Percentiles rank a stretch among this genome's conserved stretches.
Conservation (phyloP, 2,797 vertebrate genomes). For the Dromococcyx pavoninus region DNA sequence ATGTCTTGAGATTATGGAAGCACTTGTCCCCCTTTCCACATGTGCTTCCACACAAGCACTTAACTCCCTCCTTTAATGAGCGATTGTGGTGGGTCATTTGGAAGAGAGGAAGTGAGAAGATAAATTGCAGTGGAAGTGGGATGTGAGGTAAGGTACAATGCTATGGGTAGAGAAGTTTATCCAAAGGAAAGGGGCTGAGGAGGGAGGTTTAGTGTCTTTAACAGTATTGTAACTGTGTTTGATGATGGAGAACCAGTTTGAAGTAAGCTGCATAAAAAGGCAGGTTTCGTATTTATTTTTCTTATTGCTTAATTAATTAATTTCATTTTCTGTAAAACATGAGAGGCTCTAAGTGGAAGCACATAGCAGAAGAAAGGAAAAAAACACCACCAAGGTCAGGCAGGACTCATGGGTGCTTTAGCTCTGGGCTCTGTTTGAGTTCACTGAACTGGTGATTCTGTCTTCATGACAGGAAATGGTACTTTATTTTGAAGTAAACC, state of each 20-base stretch:
- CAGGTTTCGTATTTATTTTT: neutral
- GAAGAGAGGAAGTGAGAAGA: neutral
- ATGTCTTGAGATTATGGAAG: neutral
- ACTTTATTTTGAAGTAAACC: neutral
- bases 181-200: neutral
- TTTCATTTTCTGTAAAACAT: neutral
- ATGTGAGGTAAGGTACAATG: neutral
- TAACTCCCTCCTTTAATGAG: fast-evolving
- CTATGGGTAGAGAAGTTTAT: neutral
- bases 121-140: neutral
- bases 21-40: neutral
- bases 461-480: neutral
- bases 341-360: neutral
- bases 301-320: neutral
- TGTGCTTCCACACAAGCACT: neutral
- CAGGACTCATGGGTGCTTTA: fast-evolving
- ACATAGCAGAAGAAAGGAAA: neutral
- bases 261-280: neutral
- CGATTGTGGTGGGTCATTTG: neutral
- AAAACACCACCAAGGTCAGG: neutral
- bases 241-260: neutral
- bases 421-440: neutral
- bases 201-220: neutral
- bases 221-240: neutral
- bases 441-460: neutral